Evolutionary conservation across 2,113 vertebrate genomes (phyloP).

Genomic region (Colius striatus): DNA sequence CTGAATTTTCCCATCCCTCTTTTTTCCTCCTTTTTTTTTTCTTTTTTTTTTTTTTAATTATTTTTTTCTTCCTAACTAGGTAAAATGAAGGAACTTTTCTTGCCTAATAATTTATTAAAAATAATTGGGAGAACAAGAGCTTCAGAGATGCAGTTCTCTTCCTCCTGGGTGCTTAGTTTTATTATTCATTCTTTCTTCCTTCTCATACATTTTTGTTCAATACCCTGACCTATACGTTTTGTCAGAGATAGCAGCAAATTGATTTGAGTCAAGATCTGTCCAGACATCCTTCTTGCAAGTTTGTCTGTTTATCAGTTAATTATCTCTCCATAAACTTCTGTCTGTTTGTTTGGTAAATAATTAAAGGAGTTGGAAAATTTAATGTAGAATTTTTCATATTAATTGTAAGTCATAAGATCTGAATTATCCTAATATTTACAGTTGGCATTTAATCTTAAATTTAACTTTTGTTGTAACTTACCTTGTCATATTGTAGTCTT

Average conservation of each 20-base stretch:
- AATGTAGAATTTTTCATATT: neutral
- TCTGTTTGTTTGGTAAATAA: neutral
- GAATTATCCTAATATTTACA: neutral
- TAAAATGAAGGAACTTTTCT: neutral
- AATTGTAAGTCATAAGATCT: neutral
- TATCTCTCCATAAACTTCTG: neutral
- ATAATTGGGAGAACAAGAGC: neutral
- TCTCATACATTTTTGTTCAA: neutral
- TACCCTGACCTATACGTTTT: neutral
- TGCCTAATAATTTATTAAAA: neutral
- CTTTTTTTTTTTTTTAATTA: too few relatives aligned
- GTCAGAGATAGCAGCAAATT: neutral
- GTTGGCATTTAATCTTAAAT: neutral
- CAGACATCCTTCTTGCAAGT: neutral
- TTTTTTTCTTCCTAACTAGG: neutral
- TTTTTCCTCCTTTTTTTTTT: neutral
- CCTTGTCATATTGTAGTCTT: neutral
- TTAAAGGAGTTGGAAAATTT: neutral
- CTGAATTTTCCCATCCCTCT: neutral
- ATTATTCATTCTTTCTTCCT: neutral
- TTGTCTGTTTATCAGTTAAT: neutral
- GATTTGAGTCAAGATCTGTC: neutral
- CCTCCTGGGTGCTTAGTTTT: neutral
- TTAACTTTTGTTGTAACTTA: neutral
- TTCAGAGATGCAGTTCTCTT: neutral